phyloP scores from a whole-genome alignment of 2,888 invertebrate genomes.

The Anarsia innoxiella region DNA sequence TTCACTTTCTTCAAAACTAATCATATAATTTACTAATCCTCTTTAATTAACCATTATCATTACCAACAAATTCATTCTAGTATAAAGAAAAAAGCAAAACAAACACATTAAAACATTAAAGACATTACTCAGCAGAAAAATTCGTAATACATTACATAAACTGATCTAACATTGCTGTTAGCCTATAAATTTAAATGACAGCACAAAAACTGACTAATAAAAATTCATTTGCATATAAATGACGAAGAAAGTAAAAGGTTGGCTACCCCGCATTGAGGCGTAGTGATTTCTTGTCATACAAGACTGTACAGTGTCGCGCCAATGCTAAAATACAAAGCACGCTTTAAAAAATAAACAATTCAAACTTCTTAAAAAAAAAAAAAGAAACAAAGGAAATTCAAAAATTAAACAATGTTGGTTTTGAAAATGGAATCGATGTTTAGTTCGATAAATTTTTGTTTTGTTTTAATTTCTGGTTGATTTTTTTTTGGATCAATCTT shows the following conservation, averaged over 20 bases:
- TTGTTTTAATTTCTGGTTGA: too few relatives aligned
- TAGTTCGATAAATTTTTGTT: too few relatives aligned
- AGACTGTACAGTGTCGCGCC: conserved; percentile 45
- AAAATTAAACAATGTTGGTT: too few relatives aligned
- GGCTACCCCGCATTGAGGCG: conserved; percentile 34
- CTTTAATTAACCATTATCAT: too few relatives aligned
- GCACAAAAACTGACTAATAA: too few relatives aligned
- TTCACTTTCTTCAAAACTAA: too few relatives aligned
- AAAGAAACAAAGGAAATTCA: too few relatives aligned
- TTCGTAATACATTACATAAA: conserved; percentile 8
- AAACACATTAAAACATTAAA: conserved; percentile 2
- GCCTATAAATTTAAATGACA: conserved; percentile 8
- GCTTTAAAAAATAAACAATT: conserved; percentile 25
- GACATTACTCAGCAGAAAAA: conserved; percentile 3
- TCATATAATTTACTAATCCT: too few relatives aligned
- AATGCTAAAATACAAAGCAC: conserved; percentile 48
- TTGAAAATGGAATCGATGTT: too few relatives aligned
- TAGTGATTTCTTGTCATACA: conserved; percentile 29
- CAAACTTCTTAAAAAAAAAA: background rate
- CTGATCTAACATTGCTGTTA: conserved; percentile 4
- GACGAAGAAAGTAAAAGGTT: conserved; percentile 46
- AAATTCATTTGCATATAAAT: conserved; percentile 8
- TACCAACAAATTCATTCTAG: too few relatives aligned
- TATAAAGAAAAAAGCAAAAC: conserved; percentile 3
- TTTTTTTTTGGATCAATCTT: too few relatives aligned